phyloP scores from a whole-genome alignment of 2,113 vertebrate genomes.

The Montifringilla adamsi region DNA sequence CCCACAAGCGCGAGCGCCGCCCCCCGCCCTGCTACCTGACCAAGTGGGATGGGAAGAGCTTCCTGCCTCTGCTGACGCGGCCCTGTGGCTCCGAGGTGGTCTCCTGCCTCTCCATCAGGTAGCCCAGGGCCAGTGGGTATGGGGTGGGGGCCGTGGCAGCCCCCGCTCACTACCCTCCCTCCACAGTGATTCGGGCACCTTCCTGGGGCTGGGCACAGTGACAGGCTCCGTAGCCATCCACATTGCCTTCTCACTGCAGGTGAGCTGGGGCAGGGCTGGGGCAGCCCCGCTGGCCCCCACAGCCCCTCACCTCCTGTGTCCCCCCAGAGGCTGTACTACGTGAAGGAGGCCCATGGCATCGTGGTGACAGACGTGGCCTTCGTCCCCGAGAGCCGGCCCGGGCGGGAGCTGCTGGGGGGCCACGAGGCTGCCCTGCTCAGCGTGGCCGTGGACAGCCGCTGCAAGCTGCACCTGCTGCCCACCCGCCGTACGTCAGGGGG shows the following conservation, averaged over 20 bases:
- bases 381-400: conserved; percentile 76
- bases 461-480: conserved; percentile 85
- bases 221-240: conserved; percentile 94
- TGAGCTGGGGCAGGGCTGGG: conserved; percentile 4
- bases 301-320: neutral
- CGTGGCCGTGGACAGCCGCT: conserved; percentile 93
- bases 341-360: conserved; percentile 91
- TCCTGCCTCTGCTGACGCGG: conserved; percentile 86
- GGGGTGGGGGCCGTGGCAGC: fast-evolving
- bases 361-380: conserved; percentile 93
- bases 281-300: fast-evolving
- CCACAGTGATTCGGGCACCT: conserved; percentile 88
- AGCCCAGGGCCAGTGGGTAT: fast-evolving
- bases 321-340: conserved; percentile 86
- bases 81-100: conserved; percentile 89
- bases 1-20: conserved; percentile 88
- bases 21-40: conserved; percentile 91
- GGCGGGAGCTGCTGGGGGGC: conserved; percentile 76
- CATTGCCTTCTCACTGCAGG: conserved; percentile 94
- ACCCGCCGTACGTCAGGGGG: conserved; percentile 78
- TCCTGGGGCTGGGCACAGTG: conserved; percentile 92
- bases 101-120: conserved; percentile 90
- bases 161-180: neutral
- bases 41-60: conserved; percentile 90
- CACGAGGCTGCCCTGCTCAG: conserved; percentile 89